Percentiles rank a stretch among this genome's conserved stretches.
phyloP scores from a whole-genome alignment of 2,797 vertebrate genomes.

The Gymnoscopelus braueri region DNA sequence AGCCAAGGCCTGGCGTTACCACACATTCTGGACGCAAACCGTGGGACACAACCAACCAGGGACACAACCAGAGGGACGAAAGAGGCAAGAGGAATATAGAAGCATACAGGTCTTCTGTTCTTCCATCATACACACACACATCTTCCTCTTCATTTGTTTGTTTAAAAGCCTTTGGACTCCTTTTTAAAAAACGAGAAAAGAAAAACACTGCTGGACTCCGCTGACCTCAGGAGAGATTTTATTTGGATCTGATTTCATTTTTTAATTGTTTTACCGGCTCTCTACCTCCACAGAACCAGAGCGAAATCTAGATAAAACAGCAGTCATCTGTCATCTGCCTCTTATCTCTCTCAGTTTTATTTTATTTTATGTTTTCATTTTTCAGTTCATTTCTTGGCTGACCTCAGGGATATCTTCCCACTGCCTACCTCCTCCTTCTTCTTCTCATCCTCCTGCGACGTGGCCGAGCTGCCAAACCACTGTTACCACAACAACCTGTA shows the following conservation, averaged over 20 bases:
- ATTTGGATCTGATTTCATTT: neutral
- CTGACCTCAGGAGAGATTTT: neutral
- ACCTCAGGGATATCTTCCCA: conserved; percentile 70
- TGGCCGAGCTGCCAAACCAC: conserved; percentile 16
- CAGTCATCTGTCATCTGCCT: conserved; percentile 20
- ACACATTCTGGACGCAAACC: too few relatives aligned
- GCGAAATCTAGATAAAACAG: conserved; percentile 19
- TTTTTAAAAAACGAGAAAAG: too few relatives aligned
- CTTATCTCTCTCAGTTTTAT: conserved; percentile 17
- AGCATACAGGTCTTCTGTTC: too few relatives aligned
- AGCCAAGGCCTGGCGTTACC: too few relatives aligned
- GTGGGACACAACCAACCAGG: too few relatives aligned
- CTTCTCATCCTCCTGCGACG: neutral
- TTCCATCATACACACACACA: too few relatives aligned
- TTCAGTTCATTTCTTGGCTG: conserved; percentile 45
- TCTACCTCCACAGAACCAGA: conserved; percentile 60
- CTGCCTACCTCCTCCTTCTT: conserved; percentile 58
- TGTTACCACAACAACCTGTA: conserved; percentile 60
- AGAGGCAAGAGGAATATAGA: too few relatives aligned
- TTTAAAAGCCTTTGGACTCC: too few relatives aligned
- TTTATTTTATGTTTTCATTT: conserved; percentile 24
- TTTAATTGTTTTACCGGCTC: conserved; percentile 28
- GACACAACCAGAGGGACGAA: too few relatives aligned
- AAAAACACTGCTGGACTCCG: too few relatives aligned
- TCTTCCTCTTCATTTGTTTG: too few relatives aligned